A percentile compares a stretch with the other conserved stretches of the same genome.
phyloP scores from a whole-genome alignment of 2,797 vertebrate genomes.

The Danio kyathit region DNA sequence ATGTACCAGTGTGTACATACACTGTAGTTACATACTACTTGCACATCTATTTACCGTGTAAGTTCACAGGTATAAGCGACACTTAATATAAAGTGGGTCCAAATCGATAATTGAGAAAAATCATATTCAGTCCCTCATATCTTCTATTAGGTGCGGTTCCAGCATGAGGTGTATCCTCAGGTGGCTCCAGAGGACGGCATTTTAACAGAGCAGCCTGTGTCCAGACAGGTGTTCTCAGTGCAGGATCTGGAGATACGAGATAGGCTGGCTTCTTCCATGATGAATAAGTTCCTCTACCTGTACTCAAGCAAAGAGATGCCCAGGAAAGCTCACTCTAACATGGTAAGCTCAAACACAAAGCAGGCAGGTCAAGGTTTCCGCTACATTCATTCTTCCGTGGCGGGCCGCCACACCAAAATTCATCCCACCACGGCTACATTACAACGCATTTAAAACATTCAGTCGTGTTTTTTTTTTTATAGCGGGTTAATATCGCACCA shows the following conservation, averaged over 20 bases:
- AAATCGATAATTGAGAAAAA: background rate
- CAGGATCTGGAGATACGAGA: conserved; percentile 97
- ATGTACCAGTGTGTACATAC: no score
- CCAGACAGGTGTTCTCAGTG: conserved; percentile 94
- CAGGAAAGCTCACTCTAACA: conserved; percentile 96
- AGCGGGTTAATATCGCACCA: no score
- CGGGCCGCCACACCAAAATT: no score
- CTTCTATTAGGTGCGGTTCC: conserved; percentile 89
- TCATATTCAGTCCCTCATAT: background rate
- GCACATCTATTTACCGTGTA: no score
- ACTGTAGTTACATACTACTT: no score
- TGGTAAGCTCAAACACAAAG: conserved; percentile 78
- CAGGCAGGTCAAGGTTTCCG: no score
- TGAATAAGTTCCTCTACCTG: conserved; percentile 98
- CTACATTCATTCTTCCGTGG: no score
- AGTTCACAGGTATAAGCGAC: no score
- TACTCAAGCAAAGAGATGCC: conserved; percentile 99
- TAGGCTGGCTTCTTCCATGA: conserved; percentile 94
- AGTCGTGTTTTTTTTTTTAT: no score
- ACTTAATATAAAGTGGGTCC: no score
- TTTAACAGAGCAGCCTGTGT: conserved; percentile 87
- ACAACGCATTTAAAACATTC: no score
- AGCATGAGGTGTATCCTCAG: conserved; percentile 94
- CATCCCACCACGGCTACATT: no score
- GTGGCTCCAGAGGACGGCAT: conserved; percentile 67